Percentiles rank a stretch among this genome's conserved stretches.
Evolutionary conservation across 1,140 invertebrate genomes (phyloP).

Genomic region (Procambarus virginalis): DNA sequence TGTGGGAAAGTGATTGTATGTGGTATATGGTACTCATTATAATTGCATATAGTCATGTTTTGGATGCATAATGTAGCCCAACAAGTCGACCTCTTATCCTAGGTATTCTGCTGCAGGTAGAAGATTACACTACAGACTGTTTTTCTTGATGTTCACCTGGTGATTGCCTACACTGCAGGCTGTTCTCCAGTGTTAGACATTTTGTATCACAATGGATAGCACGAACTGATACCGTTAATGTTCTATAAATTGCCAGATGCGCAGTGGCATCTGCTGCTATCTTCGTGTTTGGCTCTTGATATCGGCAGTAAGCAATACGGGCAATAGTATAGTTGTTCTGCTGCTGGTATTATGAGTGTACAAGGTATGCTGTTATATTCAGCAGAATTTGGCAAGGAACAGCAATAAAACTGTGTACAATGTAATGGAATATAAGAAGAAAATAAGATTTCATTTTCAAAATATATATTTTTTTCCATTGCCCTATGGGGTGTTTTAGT

Average conservation of each 20-base stretch:
- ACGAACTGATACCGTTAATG: background rate
- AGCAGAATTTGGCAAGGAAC: slow-evolving; percentile 3
- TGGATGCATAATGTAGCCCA: slow-evolving; percentile 54
- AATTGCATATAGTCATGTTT: slow-evolving; percentile 54
- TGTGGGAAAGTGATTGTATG: slow-evolving; percentile 56
- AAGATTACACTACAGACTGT: slow-evolving; percentile 18
- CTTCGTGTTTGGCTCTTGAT: slow-evolving; percentile 3
- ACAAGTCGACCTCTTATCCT: slow-evolving; percentile 47
- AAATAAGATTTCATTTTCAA: background rate
- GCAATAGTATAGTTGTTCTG: slow-evolving; percentile 16
- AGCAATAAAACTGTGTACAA: slow-evolving; percentile 44
- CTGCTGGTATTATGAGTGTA: slow-evolving; percentile 16
- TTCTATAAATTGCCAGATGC: background rate
- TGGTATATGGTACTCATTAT: slow-evolving; percentile 48
- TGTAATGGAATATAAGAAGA: background rate
- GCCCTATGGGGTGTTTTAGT: background rate
- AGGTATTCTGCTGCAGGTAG: slow-evolving; percentile 35
- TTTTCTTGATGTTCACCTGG: slow-evolving; percentile 8
- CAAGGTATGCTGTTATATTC: slow-evolving; percentile 15
- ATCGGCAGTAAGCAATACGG: slow-evolving; percentile 19
- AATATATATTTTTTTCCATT: background rate
- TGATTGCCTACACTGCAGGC: slow-evolving; percentile 8
- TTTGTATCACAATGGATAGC: slow-evolving; percentile 17
- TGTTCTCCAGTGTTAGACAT: background rate
- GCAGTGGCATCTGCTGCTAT: background rate